Conservation (phyloP, 2,113 vertebrate species). For the Jacana jacana region DNA sequence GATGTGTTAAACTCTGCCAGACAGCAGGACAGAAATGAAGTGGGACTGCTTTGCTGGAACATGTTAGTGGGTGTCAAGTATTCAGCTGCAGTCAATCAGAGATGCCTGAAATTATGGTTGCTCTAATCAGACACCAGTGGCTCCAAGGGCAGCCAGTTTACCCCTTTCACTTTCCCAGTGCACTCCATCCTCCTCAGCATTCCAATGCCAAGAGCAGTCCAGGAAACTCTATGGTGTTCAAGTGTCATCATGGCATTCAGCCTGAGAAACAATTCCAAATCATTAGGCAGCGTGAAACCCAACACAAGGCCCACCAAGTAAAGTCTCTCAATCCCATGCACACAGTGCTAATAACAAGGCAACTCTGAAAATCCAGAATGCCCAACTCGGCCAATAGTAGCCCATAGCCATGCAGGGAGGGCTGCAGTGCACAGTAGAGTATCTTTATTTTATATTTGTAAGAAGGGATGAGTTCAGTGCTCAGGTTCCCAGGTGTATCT, state of each 20-base stretch:
- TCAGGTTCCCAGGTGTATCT: not conserved
- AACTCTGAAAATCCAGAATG: not conserved
- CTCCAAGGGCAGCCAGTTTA: not conserved
- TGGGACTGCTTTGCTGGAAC: not conserved
- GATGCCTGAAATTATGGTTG: not conserved
- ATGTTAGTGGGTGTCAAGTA: not conserved
- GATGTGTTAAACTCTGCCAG: not conserved
- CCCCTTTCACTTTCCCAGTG: not conserved
- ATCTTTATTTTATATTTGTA: not conserved
- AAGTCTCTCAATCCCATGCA: not conserved
- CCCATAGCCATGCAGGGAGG: not conserved
- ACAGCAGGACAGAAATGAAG: not conserved
- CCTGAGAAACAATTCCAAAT: not conserved
- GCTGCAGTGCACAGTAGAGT: not conserved
- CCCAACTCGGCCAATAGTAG: not conserved
- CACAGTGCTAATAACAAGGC: not conserved
- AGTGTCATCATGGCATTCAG: not conserved
- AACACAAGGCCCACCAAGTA: not conserved
- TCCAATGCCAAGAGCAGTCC: not conserved
- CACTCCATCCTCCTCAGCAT: not conserved
- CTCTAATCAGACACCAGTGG: not conserved
- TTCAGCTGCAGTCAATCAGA: not conserved
- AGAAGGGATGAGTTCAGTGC: not conserved
- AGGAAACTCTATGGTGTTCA: not conserved
- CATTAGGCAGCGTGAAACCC: not conserved